A percentile compares a stretch with the other conserved stretches of the same genome.
phyloP scores from a whole-genome alignment of 2,888 invertebrate genomes.

The Desoria tigrina region DNA sequence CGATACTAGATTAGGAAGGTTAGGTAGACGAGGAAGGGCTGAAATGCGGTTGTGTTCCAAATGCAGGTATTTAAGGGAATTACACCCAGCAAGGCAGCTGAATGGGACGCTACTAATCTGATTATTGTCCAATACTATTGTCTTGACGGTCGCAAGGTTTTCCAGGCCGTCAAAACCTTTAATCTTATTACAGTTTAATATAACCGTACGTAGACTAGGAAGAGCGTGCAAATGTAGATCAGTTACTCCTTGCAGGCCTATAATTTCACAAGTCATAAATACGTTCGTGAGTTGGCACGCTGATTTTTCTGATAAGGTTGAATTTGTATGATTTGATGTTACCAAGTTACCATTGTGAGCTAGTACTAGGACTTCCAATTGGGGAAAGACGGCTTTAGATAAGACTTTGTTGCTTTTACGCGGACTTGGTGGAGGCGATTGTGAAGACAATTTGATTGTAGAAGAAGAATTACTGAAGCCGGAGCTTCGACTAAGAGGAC shows the following conservation, averaged over 20 bases:
- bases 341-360: conserved; percentile 48
- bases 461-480: not conserved
- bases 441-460: not conserved
- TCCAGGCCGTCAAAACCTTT: conserved; percentile 43
- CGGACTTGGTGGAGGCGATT: not conserved
- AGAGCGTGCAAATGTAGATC: conserved; percentile 50
- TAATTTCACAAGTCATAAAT: no score
- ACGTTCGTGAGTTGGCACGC: no score
- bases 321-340: no score
- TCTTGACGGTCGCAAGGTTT: conserved; percentile 41
- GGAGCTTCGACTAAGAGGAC: not conserved
- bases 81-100: conserved; percentile 44
- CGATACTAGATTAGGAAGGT: conserved; percentile 44
- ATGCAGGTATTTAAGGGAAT: conserved; percentile 48
- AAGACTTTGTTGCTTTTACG: not conserved
- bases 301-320: no score
- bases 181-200: conserved; percentile 51
- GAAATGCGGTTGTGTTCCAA: conserved; percentile 50
- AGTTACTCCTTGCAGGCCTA: conserved; percentile 34
- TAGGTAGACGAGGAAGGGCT: conserved; percentile 46
- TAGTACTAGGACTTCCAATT: conserved; percentile 50
- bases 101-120: conserved; percentile 46
- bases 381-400: conserved; percentile 43
- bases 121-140: conserved; percentile 49
- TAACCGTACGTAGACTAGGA: conserved; percentile 44